Evolutionary conservation across 2,113 vertebrate species (phyloP).

Genomic region (Cariama cristata): DNA sequence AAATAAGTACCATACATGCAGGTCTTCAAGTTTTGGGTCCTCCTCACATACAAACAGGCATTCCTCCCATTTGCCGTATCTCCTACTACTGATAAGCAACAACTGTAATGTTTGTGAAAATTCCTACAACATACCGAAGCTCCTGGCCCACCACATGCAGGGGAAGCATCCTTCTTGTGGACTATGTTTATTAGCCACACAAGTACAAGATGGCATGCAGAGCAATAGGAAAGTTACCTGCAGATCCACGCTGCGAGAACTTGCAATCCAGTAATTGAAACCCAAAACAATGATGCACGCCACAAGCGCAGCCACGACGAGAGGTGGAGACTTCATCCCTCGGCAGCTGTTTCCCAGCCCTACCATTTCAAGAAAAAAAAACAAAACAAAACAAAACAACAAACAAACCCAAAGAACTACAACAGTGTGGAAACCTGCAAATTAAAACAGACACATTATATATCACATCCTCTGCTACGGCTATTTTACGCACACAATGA

Average conservation of each 20-base stretch:
- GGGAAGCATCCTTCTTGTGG: background rate
- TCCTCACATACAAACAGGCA: background rate
- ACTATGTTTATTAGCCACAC: background rate
- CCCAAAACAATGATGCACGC: constrained; percentile 88
- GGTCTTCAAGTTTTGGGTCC: background rate
- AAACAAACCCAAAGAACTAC: background rate
- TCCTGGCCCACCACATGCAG: background rate
- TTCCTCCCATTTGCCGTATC: background rate
- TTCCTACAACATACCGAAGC: background rate
- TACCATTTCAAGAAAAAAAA: constrained; percentile 75
- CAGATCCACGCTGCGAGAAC: constrained; percentile 88
- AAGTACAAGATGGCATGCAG: background rate
- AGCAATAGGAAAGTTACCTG: constrained; percentile 77
- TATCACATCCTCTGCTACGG: background rate
- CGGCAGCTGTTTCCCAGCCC: constrained; percentile 88
- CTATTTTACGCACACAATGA: background rate
- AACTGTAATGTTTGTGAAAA: background rate
- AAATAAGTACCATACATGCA: background rate
- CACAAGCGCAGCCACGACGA: constrained; percentile 86
- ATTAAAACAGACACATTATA: background rate
- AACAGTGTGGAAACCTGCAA: constrained; percentile 37
- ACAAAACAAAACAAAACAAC: background rate
- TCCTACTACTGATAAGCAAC: background rate
- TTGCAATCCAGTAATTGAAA: constrained; percentile 96
- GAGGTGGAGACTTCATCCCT: constrained; percentile 88